Evolutionary conservation across 2,888 invertebrate species (phyloP), one percentile per base, ranked within the genome.

Genomic region (Campoplex nolae): DNA sequence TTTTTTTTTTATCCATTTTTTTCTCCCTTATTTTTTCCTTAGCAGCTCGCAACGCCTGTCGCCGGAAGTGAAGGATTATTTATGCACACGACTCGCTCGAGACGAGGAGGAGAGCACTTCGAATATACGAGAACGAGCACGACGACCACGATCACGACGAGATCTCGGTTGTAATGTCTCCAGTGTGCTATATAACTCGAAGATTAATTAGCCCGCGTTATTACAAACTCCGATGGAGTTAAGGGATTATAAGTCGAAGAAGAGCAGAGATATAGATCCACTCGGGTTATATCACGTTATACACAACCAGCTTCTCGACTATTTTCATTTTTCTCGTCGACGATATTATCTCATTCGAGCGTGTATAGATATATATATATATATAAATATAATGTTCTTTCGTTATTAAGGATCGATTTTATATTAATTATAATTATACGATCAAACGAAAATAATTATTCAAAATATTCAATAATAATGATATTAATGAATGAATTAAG

Each of bases 31-130:
- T 89, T 91, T 88, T 82, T 74, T 71, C 73, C 82, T 73, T 88
- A 88, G 88, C 79, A 76, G 86, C 85, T 90, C 84, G 81, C 87
- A 83, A 76, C 83, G 83, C 80, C 86, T 83, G 88, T 84, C 88
- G 78, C 89, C 91, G 91, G 91, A 91, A 91, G 89, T 88, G 88
- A 81, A 88, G 89, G 89, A 88, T 90, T 91, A 89, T 87, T 88
- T 87, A 84, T 86, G 87, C 88, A 88, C 83, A 85, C 84, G 81
- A n/a, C 80, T 51, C 62, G 48, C 73, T 74, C 62, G 81, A 81
- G 81, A 81, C 81, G 74, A 81, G 65, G 81, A 83, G 76, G 81
- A 83, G 83, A 83, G 83, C 76, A 76, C 75, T 76, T 76, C 73
- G 79, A 75, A 71, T 58, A 51, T 54, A 42, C 45, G 16, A 45